Percentiles rank a stretch among this genome's conserved stretches.
These are phyloP conservation scores for Sciurus niger DNA, from an alignment of 2,113 vertebrate species.

Conservation along the genomic window DNA sequence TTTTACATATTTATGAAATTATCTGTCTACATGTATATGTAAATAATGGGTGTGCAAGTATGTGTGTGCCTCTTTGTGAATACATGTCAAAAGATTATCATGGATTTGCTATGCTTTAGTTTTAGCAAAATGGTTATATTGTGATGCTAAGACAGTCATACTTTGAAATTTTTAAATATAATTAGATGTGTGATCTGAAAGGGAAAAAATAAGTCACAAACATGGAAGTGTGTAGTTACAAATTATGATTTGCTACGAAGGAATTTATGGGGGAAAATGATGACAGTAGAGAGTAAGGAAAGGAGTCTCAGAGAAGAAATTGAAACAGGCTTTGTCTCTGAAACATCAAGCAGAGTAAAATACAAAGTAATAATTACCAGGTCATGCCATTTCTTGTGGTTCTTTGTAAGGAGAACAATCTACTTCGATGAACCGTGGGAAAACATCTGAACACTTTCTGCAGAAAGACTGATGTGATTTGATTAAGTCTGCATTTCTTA, in stretches of 20 bases:
- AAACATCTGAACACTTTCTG: neutral
- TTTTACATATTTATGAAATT: neutral
- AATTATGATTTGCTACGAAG: neutral
- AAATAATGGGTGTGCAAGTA: neutral
- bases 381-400: rapidly evolving
- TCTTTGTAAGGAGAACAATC: neutral
- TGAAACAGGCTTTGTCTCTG: neutral
- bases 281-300: neutral
- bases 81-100: neutral
- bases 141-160: neutral
- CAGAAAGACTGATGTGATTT: neutral
- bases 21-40: neutral
- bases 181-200: neutral
- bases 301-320: neutral
- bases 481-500: neutral
- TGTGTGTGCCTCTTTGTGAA: neutral
- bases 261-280: neutral
- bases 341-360: neutral
- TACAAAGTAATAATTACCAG: rapidly evolving
- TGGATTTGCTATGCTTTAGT: neutral
- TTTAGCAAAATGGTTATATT: neutral
- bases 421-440: neutral
- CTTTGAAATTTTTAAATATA: neutral
- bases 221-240: neutral
- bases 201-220: neutral